Evolutionary conservation across 2,888 invertebrate genomes (phyloP).

Genomic region (Acronicta aceris): DNA sequence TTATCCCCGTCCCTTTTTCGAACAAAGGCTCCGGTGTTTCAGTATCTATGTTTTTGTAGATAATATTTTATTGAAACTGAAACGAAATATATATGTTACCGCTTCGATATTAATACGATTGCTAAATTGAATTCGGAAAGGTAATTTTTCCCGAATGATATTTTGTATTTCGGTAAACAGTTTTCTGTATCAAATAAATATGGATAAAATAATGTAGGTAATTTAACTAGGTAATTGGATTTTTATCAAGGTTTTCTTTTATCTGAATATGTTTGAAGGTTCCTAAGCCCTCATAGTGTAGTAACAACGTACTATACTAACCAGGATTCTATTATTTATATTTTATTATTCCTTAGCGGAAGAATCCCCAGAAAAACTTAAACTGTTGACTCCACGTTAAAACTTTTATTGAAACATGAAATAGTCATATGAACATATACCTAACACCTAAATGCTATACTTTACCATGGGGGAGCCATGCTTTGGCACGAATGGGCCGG

Average conservation of each 20-base stretch:
- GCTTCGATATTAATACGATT: constrained; percentile 46
- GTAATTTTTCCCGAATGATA: constrained; percentile 42
- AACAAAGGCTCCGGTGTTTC: constrained; percentile 55
- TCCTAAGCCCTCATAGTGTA: no score
- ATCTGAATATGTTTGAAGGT: background rate
- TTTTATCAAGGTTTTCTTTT: constrained; percentile 18
- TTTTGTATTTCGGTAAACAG: constrained; percentile 34
- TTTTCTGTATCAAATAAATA: constrained; percentile 38
- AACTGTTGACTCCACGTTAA: no score
- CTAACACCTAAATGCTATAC: no score
- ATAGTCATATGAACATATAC: no score
- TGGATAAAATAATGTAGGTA: constrained; percentile 31
- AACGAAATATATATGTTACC: constrained; percentile 29
- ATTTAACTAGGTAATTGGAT: constrained; percentile 6
- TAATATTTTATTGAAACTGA: constrained; percentile 55
- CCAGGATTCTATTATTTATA: no score
- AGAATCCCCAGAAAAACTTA: no score
- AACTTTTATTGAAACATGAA: no score
- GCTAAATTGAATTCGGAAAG: constrained; percentile 44
- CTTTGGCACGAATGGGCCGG: no score
- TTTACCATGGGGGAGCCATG: no score
- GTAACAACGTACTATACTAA: no score
- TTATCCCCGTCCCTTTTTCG: constrained; percentile 57
- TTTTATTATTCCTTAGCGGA: no score
- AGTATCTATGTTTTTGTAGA: constrained; percentile 50